phyloP scores from a whole-genome alignment of 2,797 vertebrate genomes.

The Danio aesculapii region DNA sequence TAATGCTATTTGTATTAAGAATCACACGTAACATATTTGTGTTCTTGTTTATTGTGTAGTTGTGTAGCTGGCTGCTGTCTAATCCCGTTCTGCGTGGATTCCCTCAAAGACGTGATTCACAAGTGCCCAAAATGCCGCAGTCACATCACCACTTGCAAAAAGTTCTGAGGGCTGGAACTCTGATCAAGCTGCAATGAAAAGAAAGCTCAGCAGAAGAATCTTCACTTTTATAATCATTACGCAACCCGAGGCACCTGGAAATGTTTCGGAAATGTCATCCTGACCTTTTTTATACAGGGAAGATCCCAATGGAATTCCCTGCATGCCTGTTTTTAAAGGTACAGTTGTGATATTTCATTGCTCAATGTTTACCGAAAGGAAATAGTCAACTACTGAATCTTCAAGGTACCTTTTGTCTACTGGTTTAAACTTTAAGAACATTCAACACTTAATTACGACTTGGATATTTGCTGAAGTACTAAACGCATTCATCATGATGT shows the following conservation, averaged over 20 bases:
- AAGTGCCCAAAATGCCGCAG: slow-evolving; percentile 76
- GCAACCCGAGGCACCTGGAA: background rate
- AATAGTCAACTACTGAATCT: background rate
- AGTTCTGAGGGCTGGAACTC: slow-evolving; percentile 63
- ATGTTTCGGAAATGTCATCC: background rate
- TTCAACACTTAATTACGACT: background rate
- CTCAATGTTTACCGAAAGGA: background rate
- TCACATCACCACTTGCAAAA: slow-evolving; percentile 60
- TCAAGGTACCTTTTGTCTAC: too few relatives aligned
- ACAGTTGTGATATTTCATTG: background rate
- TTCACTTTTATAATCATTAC: background rate
- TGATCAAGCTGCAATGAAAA: too few relatives aligned
- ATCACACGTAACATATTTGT: background rate
- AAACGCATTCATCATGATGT: too few relatives aligned
- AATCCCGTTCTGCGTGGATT: slow-evolving; percentile 73
- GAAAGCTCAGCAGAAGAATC: background rate
- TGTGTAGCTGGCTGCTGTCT: slow-evolving; percentile 78
- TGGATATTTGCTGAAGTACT: background rate
- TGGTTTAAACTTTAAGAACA: slow-evolving; percentile 1
- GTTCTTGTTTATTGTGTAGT: slow-evolving; percentile 58
- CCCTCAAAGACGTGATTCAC: slow-evolving; percentile 70
- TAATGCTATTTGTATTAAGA: background rate
- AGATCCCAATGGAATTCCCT: slow-evolving; percentile 4
- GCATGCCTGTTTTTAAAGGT: background rate
- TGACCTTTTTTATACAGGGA: background rate